Evolutionary conservation across 92 coral and sea anemone genomes (phyloP), one percentile per base, ranked within the genome.

Genomic region (Zoanthus sociatus): DNA sequence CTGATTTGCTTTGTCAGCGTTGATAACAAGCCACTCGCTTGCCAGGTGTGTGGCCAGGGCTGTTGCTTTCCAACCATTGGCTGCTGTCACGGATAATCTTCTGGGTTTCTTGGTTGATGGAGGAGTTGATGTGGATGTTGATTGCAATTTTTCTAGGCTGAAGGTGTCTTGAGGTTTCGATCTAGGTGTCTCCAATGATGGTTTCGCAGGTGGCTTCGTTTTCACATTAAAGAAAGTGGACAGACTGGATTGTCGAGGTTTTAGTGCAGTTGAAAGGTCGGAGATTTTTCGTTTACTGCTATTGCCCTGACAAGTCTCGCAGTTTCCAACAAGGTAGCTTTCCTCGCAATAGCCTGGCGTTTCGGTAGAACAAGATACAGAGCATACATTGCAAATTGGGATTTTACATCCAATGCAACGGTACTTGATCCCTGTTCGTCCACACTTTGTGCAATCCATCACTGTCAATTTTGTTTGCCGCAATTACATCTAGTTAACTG

Each of bases 271-370:
- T 33, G 76, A 47, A 61, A 44, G 76, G 70, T 86, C 89, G 32
- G 92, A 85, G 15, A 81, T 30, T 79, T 54, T 85, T 86, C 48
- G 90, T 86, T 60, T 86, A 20, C 75, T 75, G 71, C 91, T 71
- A 84, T 79, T 87, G 58, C 79, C 71, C 82, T 89, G 85, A 84
- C 95, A 87, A 54, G 79, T 84, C 32, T 83, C 51, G 74, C 95
- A 92, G 58, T 92, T 90, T 87, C 93, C 92, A 78, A 90, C 91
- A 76, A 84, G 73, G 44, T 87, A 90, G 20, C 42, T 75, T 58
- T 92, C 85, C 73, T 92, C 87, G 79, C 89, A 79, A 66, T 92
- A 92, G 74, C 94, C 91, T 26, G 91, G 95, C 21, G 93, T 90
- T 92, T 89, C 88, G n/a, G 76, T 74, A 86, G 93, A 83, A 69